Conservation (phyloP, 92 coral and sea anemone species). For the Plumapathes pennacea region DNA sequence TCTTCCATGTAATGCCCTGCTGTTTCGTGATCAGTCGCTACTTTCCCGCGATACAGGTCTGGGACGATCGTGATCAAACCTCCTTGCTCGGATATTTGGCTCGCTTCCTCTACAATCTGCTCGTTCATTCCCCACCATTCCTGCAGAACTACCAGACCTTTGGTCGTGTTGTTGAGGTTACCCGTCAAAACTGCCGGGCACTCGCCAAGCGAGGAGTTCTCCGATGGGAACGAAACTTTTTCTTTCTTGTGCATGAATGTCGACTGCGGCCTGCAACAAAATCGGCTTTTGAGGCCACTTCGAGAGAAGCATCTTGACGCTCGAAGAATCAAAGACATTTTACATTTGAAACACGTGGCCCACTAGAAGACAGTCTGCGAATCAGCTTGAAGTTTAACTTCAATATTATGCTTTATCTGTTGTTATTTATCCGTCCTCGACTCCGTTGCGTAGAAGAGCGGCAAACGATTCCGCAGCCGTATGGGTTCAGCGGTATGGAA, state of each 20-base stretch:
- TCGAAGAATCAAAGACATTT: no score
- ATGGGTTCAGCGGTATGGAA: no score
- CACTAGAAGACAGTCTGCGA: no score
- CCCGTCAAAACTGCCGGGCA: constrained; percentile 53
- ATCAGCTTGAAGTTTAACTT: no score
- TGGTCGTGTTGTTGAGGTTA: constrained; percentile 12
- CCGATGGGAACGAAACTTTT: constrained; percentile 40
- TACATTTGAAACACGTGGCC: no score
- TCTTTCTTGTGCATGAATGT: constrained; percentile 25
- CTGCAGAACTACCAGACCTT: constrained; percentile 55
- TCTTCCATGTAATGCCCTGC: constrained; percentile 65
- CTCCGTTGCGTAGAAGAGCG: no score
- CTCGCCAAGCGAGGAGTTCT: constrained; percentile 37
- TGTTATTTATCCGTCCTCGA: no score
- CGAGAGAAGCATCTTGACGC: no score
- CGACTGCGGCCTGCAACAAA: no score
- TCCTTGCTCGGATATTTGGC: constrained; percentile 51
- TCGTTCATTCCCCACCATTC: constrained; percentile 71
- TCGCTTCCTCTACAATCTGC: constrained; percentile 43
- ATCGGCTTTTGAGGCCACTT: no score
- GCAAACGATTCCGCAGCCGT: no score
- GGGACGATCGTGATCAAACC: constrained; percentile 64
- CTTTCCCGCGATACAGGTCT: constrained; percentile 60
- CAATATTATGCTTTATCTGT: no score
- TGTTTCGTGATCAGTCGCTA: constrained; percentile 63